These are phyloP conservation scores for Drosophila parvula DNA, from an alignment of 1,140 invertebrate species.

Conservation along the genomic window DNA sequence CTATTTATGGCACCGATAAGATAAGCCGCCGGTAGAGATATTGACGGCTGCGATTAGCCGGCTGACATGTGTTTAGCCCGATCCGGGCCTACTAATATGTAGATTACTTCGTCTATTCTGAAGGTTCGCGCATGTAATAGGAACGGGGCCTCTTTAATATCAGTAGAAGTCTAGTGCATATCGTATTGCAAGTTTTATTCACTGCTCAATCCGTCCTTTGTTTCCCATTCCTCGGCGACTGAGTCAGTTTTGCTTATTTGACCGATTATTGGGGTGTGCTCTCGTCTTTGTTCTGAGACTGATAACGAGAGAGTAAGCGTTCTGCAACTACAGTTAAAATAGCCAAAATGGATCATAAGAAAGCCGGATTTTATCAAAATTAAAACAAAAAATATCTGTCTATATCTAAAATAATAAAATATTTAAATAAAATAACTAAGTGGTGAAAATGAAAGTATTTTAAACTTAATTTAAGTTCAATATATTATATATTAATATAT, in stretches of 20 bases:
- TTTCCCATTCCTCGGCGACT: neutral
- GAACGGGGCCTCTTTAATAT: conserved; percentile 28
- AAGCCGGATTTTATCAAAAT: too few species aligned
- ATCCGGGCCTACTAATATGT: neutral
- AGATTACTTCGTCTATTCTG: neutral
- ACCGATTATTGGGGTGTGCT: conserved; percentile 14
- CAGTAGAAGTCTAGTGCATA: conserved; percentile 10
- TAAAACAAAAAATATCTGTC: too few species aligned
- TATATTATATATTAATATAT: too few species aligned
- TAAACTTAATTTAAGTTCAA: too few species aligned
- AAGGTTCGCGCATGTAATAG: neutral
- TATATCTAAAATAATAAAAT: too few species aligned
- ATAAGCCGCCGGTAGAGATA: conserved; percentile 17
- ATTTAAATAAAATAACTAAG: too few species aligned
- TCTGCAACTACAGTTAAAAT: conserved; percentile 2
- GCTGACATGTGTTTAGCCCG: conserved; percentile 12
- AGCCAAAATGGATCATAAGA: neutral
- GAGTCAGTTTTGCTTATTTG: conserved; percentile 30
- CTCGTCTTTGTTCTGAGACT: conserved; percentile 19
- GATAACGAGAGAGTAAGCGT: conserved; percentile 15
- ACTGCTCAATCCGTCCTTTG: conserved; percentile 3
- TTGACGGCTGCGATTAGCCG: conserved; percentile 14
- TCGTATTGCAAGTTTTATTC: conserved; percentile 8
- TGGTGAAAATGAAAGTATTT: too few species aligned
- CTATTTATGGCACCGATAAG: conserved; percentile 49